Base-by-base conservation (phyloP, 2,888 invertebrate genomes). In the Cordilura impudica region DNA sequence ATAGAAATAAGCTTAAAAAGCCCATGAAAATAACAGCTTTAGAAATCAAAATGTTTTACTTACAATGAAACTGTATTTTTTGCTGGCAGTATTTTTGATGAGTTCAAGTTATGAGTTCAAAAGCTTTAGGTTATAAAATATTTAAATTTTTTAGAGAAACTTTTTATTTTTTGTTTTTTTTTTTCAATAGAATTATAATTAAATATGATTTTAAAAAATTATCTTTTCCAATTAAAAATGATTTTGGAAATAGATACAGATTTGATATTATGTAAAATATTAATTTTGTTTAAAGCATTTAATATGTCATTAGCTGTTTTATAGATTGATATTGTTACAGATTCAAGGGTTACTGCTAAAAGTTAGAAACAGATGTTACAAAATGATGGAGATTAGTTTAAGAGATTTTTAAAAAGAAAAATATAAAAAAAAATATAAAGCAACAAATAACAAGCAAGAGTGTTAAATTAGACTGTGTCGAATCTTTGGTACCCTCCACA, bases 271-370 rank as follows among this genome's bases (percentile, higher is more conserved):
- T 19, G 1, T 35, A 61, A 49, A 53, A 45, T 6, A 49, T 35
- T 49, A 69, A 69, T 49, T 58, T 58, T 16, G 23, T 69, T 58
- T 69, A 51, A 60, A 58, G 49, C 35, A 58, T 69, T 49, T 58
- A 58, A 58, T 39, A 39, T 35, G 60, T 35, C 35, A 69, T 31
- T 49, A 39, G 39, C 58, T 69, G 58, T 58, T 69, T 58, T 58
- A 51, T 21, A 69, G 58, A 69, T 69, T 26, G 58, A 69, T 69
- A 58, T 49, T n/a, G n/a, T n/a, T n/a, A n/a, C n/a, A n/a, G n/a
- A n/a, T n/a, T n/a, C n/a, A n/a, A n/a, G n/a, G n/a, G n/a, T n/a
- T n/a, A n/a, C n/a, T n/a, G n/a, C n/a, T n/a, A n/a, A n/a, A n/a
- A n/a, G n/a, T n/a, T n/a, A n/a, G n/a, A n/a, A n/a, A n/a, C n/a